Percentiles rank a stretch among this genome's conserved stretches.
These are phyloP conservation scores for Corythornis vintsioides DNA, from an alignment of 2,113 vertebrate genomes.

Conservation along the genomic window DNA sequence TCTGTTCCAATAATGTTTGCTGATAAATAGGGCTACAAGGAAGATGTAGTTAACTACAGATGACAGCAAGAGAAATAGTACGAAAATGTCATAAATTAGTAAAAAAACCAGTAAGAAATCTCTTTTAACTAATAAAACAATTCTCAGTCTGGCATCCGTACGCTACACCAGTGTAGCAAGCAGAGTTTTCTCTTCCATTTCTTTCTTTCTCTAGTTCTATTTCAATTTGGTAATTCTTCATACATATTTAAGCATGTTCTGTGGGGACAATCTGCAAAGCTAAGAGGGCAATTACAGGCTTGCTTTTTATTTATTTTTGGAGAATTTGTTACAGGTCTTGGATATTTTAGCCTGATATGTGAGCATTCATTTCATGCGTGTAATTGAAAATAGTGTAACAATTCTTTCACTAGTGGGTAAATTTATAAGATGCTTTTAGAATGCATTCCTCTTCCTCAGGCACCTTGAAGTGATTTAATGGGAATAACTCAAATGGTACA, in stretches of 20 bases:
- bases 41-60: background rate
- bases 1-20: background rate
- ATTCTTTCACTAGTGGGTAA: background rate
- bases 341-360: background rate
- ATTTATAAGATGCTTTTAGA: background rate
- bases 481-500: background rate
- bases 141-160: background rate
- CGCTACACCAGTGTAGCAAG: background rate
- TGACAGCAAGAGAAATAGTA: background rate
- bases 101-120: background rate
- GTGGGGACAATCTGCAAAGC: background rate
- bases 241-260: background rate
- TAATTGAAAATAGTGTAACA: background rate
- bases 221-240: background rate
- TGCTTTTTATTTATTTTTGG: background rate
- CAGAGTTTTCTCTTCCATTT: background rate
- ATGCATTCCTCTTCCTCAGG: background rate
- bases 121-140: background rate
- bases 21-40: background rate
- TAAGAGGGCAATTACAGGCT: background rate
- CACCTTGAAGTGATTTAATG: background rate
- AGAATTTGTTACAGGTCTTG: background rate
- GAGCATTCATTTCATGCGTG: background rate
- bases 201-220: background rate
- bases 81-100: background rate